Base-by-base conservation (phyloP, 2,888 invertebrate genomes). In the Baronia brevicornis region DNA sequence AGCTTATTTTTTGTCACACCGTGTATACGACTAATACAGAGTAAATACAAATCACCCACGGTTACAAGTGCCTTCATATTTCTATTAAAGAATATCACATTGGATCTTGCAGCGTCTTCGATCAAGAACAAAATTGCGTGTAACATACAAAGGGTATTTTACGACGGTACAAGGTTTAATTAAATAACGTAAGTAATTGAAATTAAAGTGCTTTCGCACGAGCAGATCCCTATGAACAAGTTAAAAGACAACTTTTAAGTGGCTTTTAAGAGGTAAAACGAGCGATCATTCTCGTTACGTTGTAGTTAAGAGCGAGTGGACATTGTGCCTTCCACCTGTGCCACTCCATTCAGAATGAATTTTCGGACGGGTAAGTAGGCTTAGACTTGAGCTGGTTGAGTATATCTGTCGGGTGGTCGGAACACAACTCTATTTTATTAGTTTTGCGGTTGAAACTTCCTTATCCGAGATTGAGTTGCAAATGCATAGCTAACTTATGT, bases 311-410 rank as follows among this genome's bases (percentile, higher is more conserved):
- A 40, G 44, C 41, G 50, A 56, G 51, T 51, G 42, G 46, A 56
- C 51, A 52, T 56, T 47, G 60, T 51, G 43, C 35, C 45, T 58
- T 53, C 57, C 67, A 69, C 67, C 71, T 68, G 66, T 59, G 54
- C n/a, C n/a, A n/a, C n/a, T n/a, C n/a, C n/a, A n/a, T n/a, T n/a
- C n/a, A n/a, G n/a, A n/a, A n/a, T n/a, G n/a, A n/a, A n/a, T n/a
- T n/a, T 65, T 67, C 40, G 54, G 60, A 59, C 47, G 50, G 57
- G 51, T 67, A 69, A 70, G 70, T 72, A 65, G 58, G 56, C 54
- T 62, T 60, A 51, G 57, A 53, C 49, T 57, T 43, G 23, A 44
- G 44, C 43, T 38, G 28, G 37, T 24, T 25, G 28, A 23, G 29
- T 20, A 26, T 26, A 32, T 26, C n/a, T 43, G 49, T 54, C 48